phyloP scores from a whole-genome alignment of 2,888 invertebrate genomes.

The Tipula helvola region DNA sequence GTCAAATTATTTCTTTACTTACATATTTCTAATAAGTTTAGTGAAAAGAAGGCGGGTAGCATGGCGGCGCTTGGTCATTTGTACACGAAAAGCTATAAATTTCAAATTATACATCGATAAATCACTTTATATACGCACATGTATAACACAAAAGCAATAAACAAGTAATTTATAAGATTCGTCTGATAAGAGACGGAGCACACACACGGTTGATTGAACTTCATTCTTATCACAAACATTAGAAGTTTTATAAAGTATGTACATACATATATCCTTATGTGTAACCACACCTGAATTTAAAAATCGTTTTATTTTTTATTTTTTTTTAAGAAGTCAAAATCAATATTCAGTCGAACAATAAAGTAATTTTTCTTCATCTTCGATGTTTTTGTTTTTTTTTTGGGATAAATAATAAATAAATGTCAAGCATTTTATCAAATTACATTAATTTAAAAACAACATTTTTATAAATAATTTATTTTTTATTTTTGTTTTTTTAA shows the following conservation, averaged over 20 bases:
- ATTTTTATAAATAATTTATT: background rate
- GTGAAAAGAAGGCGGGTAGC: no score
- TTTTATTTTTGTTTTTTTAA: background rate
- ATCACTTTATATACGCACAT: background rate
- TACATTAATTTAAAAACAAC: background rate
- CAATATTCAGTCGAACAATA: background rate
- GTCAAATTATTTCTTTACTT: background rate
- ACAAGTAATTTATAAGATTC: background rate
- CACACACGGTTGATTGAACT: background rate
- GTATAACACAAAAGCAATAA: background rate
- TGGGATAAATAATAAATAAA: constrained; percentile 4
- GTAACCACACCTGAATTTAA: background rate
- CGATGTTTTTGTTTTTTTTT: background rate
- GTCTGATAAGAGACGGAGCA: background rate
- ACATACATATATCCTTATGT: background rate
- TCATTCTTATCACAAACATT: background rate
- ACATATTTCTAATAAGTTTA: no score
- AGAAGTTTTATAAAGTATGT: background rate
- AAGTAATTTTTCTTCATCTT: constrained; percentile 4
- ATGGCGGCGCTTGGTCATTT: background rate
- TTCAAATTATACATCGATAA: background rate
- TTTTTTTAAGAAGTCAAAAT: background rate
- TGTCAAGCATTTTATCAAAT: background rate
- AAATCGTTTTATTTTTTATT: background rate
- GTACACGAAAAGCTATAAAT: background rate